Base-by-base conservation (phyloP, 2,113 vertebrate genomes). In the Kobus ellipsiprymnus region DNA sequence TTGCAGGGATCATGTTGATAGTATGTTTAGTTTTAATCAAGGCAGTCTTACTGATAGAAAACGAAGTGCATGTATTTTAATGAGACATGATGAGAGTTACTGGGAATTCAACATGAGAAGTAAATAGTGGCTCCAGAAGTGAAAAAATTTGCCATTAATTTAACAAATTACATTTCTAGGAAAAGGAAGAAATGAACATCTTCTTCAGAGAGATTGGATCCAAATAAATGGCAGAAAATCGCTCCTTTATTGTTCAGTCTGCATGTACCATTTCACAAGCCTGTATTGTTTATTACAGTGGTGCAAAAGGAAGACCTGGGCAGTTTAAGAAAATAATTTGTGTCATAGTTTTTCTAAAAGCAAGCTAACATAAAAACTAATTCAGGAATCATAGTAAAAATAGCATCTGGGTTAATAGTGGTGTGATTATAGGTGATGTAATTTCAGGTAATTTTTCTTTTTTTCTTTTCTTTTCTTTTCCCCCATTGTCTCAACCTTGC, bases 151-250 rank as follows among this genome's bases (percentile, higher is more conserved):
- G 30, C 21, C 36, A 81, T 92, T 90, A 83, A 87, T 67, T 36
- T 87, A 95, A 82, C 12, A 40, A 40, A 40, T 80, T 33, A 92
- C 21, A 83, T 95, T 94, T 97, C 36, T 83, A 84, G 94, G 64
- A 64, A 59, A 87, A 89, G 59, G 77, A 21, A 92, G 94, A 93
- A 83, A 1, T 15, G 5, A 14, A 78, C 16, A 23, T 71, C 6
- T 92, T 71, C 6, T 94, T 60, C 16, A 80, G 44, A 94, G 52
- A 80, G 55, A 83, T 29, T 80, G 25, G 55, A 84, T 74, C 46
- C 27, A 89, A 78, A 48, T 71, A 90, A 87, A 33, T 88, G 48
- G 48, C 25, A 81, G 54, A 67, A 94, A 86, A 94, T 96, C 44
- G 3, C 10, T 57, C 36, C 13, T 62, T 90, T 80, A 12, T 92